phyloP scores from a whole-genome alignment of 1,140 invertebrate genomes.

The Pseudomyrmex flavicornis region DNA sequence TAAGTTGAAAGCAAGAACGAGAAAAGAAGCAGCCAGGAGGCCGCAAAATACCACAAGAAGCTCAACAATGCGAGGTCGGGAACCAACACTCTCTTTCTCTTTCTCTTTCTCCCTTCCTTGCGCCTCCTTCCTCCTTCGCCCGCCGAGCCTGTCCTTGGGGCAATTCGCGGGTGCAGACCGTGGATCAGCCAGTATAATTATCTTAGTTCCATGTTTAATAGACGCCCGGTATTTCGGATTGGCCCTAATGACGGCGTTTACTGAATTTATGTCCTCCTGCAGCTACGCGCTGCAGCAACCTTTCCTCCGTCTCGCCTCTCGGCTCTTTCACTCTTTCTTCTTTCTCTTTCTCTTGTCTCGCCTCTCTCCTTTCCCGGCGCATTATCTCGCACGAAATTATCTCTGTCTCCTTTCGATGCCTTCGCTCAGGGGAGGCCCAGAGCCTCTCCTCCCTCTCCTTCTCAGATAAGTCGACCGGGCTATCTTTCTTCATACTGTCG shows the following conservation, averaged over 20 bases:
- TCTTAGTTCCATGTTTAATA: conserved; percentile 83
- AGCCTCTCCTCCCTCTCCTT: conserved; percentile 14
- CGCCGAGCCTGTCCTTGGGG: conserved; percentile 27
- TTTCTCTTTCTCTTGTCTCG: not conserved
- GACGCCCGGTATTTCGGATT: conserved; percentile 83
- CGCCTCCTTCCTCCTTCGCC: not conserved
- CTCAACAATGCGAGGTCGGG: conserved; percentile 74
- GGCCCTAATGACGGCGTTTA: conserved; percentile 83
- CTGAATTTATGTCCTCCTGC: conserved; percentile 82
- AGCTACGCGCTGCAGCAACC: conserved; percentile 75
- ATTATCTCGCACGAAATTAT: conserved; percentile 52
- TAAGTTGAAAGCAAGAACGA: conserved; percentile 16
- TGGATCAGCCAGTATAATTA: conserved; percentile 77
- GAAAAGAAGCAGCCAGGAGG: conserved; percentile 30
- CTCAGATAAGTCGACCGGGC: conserved; percentile 36
- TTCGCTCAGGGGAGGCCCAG: not conserved
- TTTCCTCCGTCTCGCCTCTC: conserved; percentile 53
- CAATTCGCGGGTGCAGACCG: conserved; percentile 43
- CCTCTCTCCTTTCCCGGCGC: not conserved
- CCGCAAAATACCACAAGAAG: conserved; percentile 68
- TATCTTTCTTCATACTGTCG: conserved; percentile 63
- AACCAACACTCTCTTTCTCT: conserved; percentile 27
- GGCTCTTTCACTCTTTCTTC: not conserved
- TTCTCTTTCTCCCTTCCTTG: not conserved
- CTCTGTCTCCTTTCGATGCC: conserved; percentile 36